Conservation (phyloP, 1,140 invertebrate species). For the Pogonomyrmex barbatus region DNA sequence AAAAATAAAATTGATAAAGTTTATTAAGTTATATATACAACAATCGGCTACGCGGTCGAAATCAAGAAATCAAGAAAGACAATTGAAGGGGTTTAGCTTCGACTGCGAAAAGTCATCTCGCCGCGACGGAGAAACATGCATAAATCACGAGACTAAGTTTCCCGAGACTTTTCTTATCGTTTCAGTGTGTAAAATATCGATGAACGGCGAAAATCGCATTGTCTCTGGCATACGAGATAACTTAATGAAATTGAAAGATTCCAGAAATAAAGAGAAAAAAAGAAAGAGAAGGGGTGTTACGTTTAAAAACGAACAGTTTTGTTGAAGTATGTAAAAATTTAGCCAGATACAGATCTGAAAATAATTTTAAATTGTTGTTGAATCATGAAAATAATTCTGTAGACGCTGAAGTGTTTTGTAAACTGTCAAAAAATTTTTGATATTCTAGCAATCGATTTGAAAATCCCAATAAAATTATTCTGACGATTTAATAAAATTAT, state of each 20-base stretch:
- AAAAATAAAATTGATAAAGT: not conserved
- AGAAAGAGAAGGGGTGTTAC: not conserved
- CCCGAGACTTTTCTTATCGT: not conserved
- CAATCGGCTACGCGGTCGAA: not conserved
- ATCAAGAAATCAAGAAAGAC: not conserved
- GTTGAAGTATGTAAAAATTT: no score
- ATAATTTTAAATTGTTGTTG: no score
- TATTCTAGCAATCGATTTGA: no score
- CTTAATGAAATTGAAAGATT: not conserved
- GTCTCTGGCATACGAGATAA: not conserved
- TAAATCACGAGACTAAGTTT: conserved; percentile 7
- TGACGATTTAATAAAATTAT: no score
- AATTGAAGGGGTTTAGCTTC: not conserved
- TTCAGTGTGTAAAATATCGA: not conserved
- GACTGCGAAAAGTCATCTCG: not conserved
- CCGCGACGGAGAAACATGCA: conserved; percentile 1
- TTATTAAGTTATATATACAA: no score
- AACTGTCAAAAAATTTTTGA: no score
- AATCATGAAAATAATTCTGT: no score
- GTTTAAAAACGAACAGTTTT: no score
- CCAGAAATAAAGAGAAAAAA: not conserved
- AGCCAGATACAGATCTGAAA: no score
- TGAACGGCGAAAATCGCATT: conserved; percentile 15
- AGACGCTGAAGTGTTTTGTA: no score
- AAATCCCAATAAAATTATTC: no score